These are phyloP conservation scores for Metalampra italica DNA, from an alignment of 2,888 invertebrate species.

Conservation along the genomic window DNA sequence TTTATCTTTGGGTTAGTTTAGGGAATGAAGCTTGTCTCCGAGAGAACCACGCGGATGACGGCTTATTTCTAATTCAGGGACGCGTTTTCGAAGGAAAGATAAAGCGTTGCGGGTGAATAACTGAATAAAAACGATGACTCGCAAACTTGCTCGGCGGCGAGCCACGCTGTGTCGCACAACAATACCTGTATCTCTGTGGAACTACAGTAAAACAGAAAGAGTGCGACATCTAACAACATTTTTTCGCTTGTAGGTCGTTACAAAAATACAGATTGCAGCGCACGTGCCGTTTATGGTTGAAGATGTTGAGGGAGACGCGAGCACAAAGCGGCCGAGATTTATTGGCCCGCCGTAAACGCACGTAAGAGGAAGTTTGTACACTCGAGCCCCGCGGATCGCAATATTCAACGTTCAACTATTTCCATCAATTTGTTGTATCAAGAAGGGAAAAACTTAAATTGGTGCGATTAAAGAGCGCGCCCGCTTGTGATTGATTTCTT, in stretches of 20 bases:
- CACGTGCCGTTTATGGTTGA: slow-evolving; percentile 65
- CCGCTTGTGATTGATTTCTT: slow-evolving; percentile 62
- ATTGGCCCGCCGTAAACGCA: slow-evolving; percentile 57
- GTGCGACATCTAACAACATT: slow-evolving; percentile 46
- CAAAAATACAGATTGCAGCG: slow-evolving; percentile 57
- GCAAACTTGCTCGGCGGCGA: slow-evolving; percentile 31
- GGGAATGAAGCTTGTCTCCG: slow-evolving; percentile 54
- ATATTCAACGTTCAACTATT: slow-evolving; percentile 65
- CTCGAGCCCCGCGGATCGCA: slow-evolving; percentile 47
- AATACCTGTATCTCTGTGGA: slow-evolving; percentile 33
- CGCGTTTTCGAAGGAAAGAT: slow-evolving; percentile 53
- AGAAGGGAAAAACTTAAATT: slow-evolving; percentile 69
- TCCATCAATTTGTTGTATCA: slow-evolving; percentile 61
- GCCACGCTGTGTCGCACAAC: slow-evolving; percentile 30
- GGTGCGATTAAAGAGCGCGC: slow-evolving; percentile 56
- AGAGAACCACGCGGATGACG: slow-evolving; percentile 49
- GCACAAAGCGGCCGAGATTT: slow-evolving; percentile 62
- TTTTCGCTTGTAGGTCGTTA: slow-evolving; percentile 57
- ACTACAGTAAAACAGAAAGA: slow-evolving; percentile 41
- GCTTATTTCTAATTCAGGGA: slow-evolving; percentile 64
- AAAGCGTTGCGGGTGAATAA: slow-evolving; percentile 55
- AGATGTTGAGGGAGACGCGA: slow-evolving; percentile 54
- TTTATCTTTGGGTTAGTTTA: slow-evolving; percentile 68
- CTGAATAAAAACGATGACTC: slow-evolving; percentile 59
- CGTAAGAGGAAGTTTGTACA: slow-evolving; percentile 58